Base-by-base conservation (phyloP, 2,113 vertebrate species). In the Gavia stellata region DNA sequence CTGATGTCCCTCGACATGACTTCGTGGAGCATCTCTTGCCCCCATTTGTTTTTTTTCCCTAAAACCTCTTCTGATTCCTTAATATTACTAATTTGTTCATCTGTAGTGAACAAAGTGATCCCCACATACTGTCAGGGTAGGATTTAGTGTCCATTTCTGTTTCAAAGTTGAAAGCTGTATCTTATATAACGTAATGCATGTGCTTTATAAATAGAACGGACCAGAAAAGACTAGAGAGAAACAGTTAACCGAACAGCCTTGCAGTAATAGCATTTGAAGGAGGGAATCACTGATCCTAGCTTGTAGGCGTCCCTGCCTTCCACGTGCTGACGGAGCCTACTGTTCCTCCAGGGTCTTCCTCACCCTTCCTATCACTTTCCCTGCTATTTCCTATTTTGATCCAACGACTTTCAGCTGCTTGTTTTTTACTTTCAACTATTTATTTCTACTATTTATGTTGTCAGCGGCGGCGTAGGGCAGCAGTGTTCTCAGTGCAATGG, bases 241-340 rank as follows among this genome's bases (percentile, higher is more conserved):
- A 33, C 29, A 28, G 38, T 31, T 53, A 63, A 70, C 21, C 9
- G 3, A 59, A 59, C 56, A 86, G 25, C 58, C 81, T 61, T 44
- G 33, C 34, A 34, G 28, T 38, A 50, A n/a, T 56, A 24, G 24
- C 6, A 0, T 77, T 49, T 72, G 63, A 66, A 40, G 63, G 63
- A 77, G 31, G 17, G 44, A 62, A 45, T 58, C 33, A 3, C 25
- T 38, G 19, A 36, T 33, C 45, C 28, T 28, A 14, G 44, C 26
- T 38, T 49, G 38, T 42, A 73, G 36, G 17, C 2, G 0, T 55
- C 58, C 45, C 45, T 78, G 70, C 40, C 40, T 62, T 71, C 10
- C 33, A 15, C 8, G 0, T 4, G 1, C 16, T 25, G 21, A 5
- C 2, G 3, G 17, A 45, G 42, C 47, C 47, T 52, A 24, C 17